Evolutionary conservation across 2,113 vertebrate genomes (phyloP).

Genomic region (Centropristis striata): DNA sequence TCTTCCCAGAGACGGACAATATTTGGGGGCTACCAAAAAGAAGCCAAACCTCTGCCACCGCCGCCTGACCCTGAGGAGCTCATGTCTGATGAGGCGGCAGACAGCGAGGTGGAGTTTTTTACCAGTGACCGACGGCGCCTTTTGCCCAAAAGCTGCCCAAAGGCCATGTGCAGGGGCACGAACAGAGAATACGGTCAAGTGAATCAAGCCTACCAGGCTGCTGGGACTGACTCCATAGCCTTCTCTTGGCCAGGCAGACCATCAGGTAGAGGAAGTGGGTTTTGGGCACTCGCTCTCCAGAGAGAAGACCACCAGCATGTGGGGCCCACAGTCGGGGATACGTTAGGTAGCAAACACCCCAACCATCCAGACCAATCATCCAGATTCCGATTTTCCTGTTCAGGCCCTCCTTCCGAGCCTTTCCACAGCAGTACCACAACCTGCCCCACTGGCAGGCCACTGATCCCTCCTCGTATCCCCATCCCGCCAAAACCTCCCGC

Average conservation of each 20-base stretch:
- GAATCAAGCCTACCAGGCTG: slow-evolving; percentile 90
- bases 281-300: slow-evolving; percentile 42
- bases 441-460: slow-evolving; percentile 86
- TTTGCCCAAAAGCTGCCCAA: slow-evolving; percentile 85
- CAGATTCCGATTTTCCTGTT: slow-evolving; percentile 81
- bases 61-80: slow-evolving; percentile 88
- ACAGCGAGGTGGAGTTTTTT: slow-evolving; percentile 94
- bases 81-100: slow-evolving; percentile 88
- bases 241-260: slow-evolving; percentile 74
- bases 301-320: slow-evolving; percentile 45
- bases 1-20: slow-evolving; percentile 88
- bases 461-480: slow-evolving; percentile 93
- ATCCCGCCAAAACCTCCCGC: slow-evolving; percentile 87
- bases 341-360: slow-evolving; percentile 52
- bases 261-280: slow-evolving; percentile 9
- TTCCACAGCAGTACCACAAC: slow-evolving; percentile 15
- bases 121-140: slow-evolving; percentile 89
- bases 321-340: slow-evolving; percentile 10
- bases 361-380: slow-evolving; percentile 83
- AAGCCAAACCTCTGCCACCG: slow-evolving; percentile 92
- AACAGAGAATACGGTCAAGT: slow-evolving; percentile 91
- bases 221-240: slow-evolving; percentile 43
- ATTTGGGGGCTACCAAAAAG: slow-evolving; percentile 84
- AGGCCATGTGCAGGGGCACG: slow-evolving; percentile 82
- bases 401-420: slow-evolving; percentile 53